Evolutionary conservation across 2,113 vertebrate genomes (phyloP), one percentile per base, ranked within the genome.

Genomic region (Catharus bicknelli): DNA sequence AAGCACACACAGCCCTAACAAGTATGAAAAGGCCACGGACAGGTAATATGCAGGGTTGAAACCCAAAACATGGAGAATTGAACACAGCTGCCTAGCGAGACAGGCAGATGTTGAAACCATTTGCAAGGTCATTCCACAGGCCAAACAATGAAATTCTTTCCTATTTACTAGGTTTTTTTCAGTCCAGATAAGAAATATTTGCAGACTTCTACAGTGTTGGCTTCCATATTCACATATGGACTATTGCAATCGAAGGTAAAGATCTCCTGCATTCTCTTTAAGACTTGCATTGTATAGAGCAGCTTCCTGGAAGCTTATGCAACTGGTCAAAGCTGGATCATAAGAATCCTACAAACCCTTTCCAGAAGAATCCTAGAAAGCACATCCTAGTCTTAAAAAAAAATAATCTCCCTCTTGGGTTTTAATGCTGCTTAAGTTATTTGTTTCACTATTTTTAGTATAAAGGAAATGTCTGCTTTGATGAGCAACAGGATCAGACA

Each of bases 361-460:
- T 83, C 81, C 68, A 93, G 82, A 89, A 96, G 64, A 89, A 94
- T 94, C 92, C 95, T 96, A 94, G 95, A 96, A 96, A 96, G 94
- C 82, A 93, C n/a, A 93, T 63, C 75, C 75, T 72, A 75, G 27
- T 90, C 81, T 75, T 85, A 82, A 89, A 78, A 69, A 58, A 87
- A 67, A 90, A 63, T 42, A 94, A 89, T 62, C 94, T 76, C 54
- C 77, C 82, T 80, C 84, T 91, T 51, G 63, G 75, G 81, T 69
- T 93, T 91, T 92, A 96, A 96, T 77, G 38, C 78, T 45, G 53
- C 86, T 96, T 93, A 96, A 91, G 82, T 83, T 93, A 90, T 79
- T 95, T 92, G 81, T 93, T 93, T 53, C 62, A 40, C 90, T 95
- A 96, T 97, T 95, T 92, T 96, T 95, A 91, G 93, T 68, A 86